Percentiles rank a stretch among this genome's conserved stretches.
phyloP scores from a whole-genome alignment of 1,140 invertebrate genomes.

The Trypoxylus dichotomus region DNA sequence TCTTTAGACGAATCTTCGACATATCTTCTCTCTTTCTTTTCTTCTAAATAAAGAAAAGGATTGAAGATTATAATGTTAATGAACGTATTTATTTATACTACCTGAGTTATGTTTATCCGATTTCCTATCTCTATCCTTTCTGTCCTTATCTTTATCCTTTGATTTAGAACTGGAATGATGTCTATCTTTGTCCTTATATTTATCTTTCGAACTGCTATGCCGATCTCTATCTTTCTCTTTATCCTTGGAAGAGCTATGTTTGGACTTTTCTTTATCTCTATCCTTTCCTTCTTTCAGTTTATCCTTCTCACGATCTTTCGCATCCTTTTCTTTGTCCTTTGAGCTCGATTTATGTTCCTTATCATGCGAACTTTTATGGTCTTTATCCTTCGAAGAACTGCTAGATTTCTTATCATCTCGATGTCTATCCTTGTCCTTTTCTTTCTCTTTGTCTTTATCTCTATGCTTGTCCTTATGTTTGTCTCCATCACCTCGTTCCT shows the following conservation, averaged over 20 bases:
- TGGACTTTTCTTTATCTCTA: slow-evolving; percentile 61
- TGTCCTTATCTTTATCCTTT: slow-evolving; percentile 58
- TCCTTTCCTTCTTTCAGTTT: slow-evolving; percentile 53
- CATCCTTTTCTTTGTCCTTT: slow-evolving; percentile 46
- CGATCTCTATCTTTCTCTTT: slow-evolving; percentile 61
- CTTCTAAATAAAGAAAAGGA: slow-evolving; percentile 31
- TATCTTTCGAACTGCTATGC: slow-evolving; percentile 58
- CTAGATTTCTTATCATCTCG: slow-evolving; percentile 50
- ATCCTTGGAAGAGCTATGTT: slow-evolving; percentile 46
- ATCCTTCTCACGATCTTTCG: slow-evolving; percentile 54
- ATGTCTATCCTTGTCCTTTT: slow-evolving; percentile 51
- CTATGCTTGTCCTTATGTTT: slow-evolving; percentile 54
- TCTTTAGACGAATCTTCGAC: slow-evolving; percentile 43
- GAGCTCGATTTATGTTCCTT: slow-evolving; percentile 57
- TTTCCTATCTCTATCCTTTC: slow-evolving; percentile 49
- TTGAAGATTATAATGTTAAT: neutral
- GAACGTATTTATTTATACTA: neutral
- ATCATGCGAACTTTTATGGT: slow-evolving; percentile 50
- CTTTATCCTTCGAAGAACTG: slow-evolving; percentile 53
- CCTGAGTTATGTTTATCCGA: slow-evolving; percentile 19
- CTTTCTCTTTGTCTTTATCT: slow-evolving; percentile 46
- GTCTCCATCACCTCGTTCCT: slow-evolving; percentile 55
- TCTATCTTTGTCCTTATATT: slow-evolving; percentile 54
- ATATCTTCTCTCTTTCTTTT: slow-evolving; percentile 41
- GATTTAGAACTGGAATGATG: slow-evolving; percentile 54